Evolutionary conservation across 2,888 invertebrate genomes (phyloP), one percentile per base, ranked within the genome.

Genomic region (Torymus auratus): DNA sequence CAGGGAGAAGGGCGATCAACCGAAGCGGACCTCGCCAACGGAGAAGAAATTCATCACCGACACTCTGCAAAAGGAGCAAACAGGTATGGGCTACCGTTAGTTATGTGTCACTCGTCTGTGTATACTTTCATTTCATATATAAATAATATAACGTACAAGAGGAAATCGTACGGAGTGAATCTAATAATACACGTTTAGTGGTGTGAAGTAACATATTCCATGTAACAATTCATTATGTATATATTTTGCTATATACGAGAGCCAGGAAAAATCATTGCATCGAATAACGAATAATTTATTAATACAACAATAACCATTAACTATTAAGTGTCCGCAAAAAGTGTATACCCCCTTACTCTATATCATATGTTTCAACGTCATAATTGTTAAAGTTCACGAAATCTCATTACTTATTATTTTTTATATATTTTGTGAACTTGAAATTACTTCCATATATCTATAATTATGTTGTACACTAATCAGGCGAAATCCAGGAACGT

Each of bases 1-100:
- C 64, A 88, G 87, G 61, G 91, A 91, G 73, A 91, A 91, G 81
- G 84, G 85, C 69, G 91, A 91, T 80, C 86, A 88, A 71, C 89
- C 90, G 15, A 90, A 90, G 78, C 86, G 88, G 2, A 86, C 86
- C 2, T 89, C 91, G 15, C 89, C 91, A 2, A 84, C 85, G 2
- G 89, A 91, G 64, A 89, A 86, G 72, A 90, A 91, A 85, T 87
- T 89, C 83, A 89, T 91, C 82, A 85, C 86, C n/a, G 89, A 90
- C 80, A 88, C 87, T 17, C 85, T 89, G 75, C 87, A 88, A 83
- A 88, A 88, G 82, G 88, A 89, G 82, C 88, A 89, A 83, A 86
- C 88, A 89, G 90, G 90, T 90, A 89, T 15, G 77, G 10, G 7
- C 2, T 15, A 53, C 12, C 17, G 20, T 52, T 23, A 53, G 11